phyloP scores from a whole-genome alignment of 2,113 vertebrate species.

The Prolemur simus region DNA sequence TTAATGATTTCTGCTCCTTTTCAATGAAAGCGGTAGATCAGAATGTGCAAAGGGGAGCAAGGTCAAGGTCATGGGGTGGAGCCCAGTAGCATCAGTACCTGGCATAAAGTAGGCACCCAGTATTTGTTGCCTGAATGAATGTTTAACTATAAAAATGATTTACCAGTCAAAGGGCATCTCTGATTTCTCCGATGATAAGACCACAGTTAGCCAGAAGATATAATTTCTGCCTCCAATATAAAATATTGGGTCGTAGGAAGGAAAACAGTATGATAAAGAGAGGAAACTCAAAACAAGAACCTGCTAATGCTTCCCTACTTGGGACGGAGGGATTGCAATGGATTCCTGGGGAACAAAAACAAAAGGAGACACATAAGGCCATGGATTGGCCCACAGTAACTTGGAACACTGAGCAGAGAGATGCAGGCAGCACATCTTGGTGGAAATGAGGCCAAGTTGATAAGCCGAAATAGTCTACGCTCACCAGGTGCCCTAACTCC shows the following conservation, averaged over 20 bases:
- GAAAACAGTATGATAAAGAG: neutral
- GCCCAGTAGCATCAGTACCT: neutral
- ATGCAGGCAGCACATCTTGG: neutral
- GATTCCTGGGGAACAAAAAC: neutral
- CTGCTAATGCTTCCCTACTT: fast-evolving
- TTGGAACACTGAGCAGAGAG: neutral
- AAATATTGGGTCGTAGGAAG: neutral
- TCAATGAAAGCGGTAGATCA: neutral
- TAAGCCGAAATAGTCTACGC: neutral
- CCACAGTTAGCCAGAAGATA: neutral
- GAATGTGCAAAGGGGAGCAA: neutral
- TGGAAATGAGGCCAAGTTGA: neutral
- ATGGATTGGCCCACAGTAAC: conserved; percentile 11
- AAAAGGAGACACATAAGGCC: conserved; percentile 1
- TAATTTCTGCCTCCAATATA: neutral
- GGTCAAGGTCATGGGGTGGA: neutral
- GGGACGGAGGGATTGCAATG: neutral
- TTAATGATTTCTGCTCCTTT: neutral
- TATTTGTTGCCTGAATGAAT: neutral
- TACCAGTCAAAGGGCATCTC: neutral
- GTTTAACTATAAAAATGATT: neutral
- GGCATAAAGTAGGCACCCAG: neutral
- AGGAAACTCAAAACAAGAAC: neutral
- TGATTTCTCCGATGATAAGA: neutral
- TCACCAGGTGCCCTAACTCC: neutral